Conservation (phyloP, 2,113 vertebrate genomes). For the Xenopus borealis region DNA sequence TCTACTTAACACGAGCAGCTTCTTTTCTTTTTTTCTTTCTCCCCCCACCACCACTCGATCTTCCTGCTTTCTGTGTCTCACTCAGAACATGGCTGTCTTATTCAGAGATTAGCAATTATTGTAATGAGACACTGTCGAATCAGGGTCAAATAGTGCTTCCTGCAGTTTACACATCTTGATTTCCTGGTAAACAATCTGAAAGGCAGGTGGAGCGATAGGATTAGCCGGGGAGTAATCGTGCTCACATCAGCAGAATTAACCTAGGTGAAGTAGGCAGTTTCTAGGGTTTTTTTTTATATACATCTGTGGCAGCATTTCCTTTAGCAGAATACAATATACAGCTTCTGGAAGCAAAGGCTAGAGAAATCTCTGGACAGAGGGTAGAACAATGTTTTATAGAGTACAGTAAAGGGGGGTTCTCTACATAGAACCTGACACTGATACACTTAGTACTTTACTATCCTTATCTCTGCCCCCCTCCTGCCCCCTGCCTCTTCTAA, state of each 20-base stretch:
- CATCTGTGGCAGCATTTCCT: slow-evolving; percentile 15
- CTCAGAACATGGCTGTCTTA: slow-evolving; percentile 81
- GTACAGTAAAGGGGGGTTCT: not conserved
- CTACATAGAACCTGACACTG: slow-evolving; percentile 3
- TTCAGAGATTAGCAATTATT: slow-evolving; percentile 83
- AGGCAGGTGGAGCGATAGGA: slow-evolving; percentile 72
- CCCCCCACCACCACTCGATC: slow-evolving; percentile 54
- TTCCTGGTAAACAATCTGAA: slow-evolving; percentile 76
- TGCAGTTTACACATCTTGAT: slow-evolving; percentile 76
- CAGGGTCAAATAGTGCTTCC: slow-evolving; percentile 80
- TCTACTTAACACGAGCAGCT: slow-evolving; percentile 63
- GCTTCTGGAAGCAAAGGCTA: not conserved
- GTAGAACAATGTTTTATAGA: no score
- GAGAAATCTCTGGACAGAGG: not conserved
- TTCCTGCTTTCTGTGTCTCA: slow-evolving; percentile 62
- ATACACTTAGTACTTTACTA: slow-evolving; percentile 9
- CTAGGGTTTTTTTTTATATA: not conserved
- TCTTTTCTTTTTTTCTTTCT: slow-evolving; percentile 42
- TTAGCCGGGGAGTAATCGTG: slow-evolving; percentile 46
- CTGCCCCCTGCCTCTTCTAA: slow-evolving; percentile 12
- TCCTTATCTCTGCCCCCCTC: not conserved
- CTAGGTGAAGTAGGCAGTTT: slow-evolving; percentile 37
- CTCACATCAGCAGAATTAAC: slow-evolving; percentile 50
- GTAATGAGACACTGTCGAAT: slow-evolving; percentile 78
- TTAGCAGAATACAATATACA: not conserved